A percentile compares a stretch with the other conserved stretches of the same genome.
Evolutionary conservation across 1,140 invertebrate genomes (phyloP).

Genomic region (Papilio helenus): DNA sequence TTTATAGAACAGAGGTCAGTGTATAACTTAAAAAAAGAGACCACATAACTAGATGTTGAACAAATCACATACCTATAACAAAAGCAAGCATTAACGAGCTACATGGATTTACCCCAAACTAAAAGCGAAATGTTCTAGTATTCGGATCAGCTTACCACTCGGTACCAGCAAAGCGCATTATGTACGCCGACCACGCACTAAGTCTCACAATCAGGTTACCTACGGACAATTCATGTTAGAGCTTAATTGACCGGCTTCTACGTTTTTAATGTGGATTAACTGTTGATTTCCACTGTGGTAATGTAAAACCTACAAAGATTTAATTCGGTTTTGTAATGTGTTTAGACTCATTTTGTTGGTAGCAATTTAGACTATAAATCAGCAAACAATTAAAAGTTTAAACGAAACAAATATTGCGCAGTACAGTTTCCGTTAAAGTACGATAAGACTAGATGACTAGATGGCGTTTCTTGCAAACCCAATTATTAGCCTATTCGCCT

Average conservation of each 20-base stretch:
- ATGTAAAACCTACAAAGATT: too few species aligned
- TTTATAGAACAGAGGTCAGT: too few species aligned
- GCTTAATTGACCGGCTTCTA: slow-evolving; percentile 3
- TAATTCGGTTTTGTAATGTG: too few species aligned
- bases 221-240: not conserved
- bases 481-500: slow-evolving; percentile 7
- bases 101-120: not conserved
- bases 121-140: not conserved
- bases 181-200: not conserved
- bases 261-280: not conserved
- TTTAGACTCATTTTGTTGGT: not conserved
- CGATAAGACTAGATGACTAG: not conserved
- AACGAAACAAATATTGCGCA: not conserved
- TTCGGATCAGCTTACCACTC: not conserved
- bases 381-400: not conserved
- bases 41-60: not conserved
- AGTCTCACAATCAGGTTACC: not conserved
- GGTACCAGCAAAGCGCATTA: not conserved
- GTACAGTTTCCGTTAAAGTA: not conserved
- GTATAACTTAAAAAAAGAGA: too few species aligned
- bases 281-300: too few species aligned
- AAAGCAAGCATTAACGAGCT: not conserved
- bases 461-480: slow-evolving; percentile 1
- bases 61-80: too few species aligned
- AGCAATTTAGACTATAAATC: not conserved